Percentiles rank a stretch among this genome's conserved stretches.
Evolutionary conservation across 2,888 invertebrate species (phyloP).

Genomic region (Aleiodes alternator): DNA sequence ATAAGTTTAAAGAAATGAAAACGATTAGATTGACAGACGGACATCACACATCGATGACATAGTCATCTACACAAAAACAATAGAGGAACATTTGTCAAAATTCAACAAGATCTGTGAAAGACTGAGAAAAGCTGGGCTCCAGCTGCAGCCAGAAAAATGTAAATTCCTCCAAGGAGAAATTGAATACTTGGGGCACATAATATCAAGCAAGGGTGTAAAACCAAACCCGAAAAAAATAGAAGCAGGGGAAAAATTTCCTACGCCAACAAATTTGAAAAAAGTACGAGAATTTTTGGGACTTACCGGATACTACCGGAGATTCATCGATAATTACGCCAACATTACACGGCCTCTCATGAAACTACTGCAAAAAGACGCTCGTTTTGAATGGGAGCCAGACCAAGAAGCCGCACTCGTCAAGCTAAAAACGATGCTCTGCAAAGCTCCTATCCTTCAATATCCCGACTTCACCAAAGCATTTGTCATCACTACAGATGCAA

Average conservation of each 20-base stretch:
- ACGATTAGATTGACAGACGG: too few relatives aligned
- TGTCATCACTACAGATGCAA: constrained; percentile 37
- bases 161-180: too few relatives aligned
- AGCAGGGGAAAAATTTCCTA: constrained; percentile 12
- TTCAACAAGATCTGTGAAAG: too few relatives aligned
- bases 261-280: constrained; percentile 6
- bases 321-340: constrained; percentile 49
- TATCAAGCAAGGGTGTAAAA: too few relatives aligned
- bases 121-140: too few relatives aligned
- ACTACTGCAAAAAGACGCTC: constrained; percentile 15
- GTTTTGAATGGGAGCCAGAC: constrained; percentile 19
- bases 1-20: too few relatives aligned
- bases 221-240: constrained; percentile 20
- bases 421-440: constrained; percentile 13
- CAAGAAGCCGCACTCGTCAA: constrained; percentile 18
- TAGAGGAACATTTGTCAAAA: too few relatives aligned
- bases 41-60: too few relatives aligned
- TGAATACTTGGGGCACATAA: too few relatives aligned
- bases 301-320: constrained; percentile 22
- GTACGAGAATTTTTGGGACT: constrained; percentile 27
- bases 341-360: constrained; percentile 27
- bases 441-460: constrained; percentile 35
- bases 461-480: constrained; percentile 32
- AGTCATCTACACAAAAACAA: too few relatives aligned
- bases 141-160: too few relatives aligned